Conservation (phyloP, 2,797 vertebrate species). For the Numenius phaeopus region DNA sequence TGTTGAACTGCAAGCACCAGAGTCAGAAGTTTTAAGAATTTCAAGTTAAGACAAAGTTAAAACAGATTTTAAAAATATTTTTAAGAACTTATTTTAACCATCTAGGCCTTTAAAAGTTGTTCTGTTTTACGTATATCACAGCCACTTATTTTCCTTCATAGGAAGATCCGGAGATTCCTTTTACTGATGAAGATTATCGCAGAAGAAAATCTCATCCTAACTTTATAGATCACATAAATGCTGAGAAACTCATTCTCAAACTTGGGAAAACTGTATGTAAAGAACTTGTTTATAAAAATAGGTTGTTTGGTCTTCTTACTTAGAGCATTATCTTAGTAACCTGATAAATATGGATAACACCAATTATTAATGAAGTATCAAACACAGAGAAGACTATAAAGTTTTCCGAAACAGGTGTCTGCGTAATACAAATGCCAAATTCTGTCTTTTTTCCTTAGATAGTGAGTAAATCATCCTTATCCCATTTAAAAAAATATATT, state of each 20-base stretch:
- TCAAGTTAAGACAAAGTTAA: background rate
- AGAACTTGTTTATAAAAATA: background rate
- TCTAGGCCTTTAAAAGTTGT: background rate
- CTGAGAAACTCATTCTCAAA: slow-evolving; percentile 89
- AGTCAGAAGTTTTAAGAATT: background rate
- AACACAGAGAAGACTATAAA: background rate
- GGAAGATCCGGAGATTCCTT: slow-evolving; percentile 85
- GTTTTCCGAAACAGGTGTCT: background rate
- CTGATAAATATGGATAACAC: background rate
- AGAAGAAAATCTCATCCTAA: slow-evolving; percentile 87
- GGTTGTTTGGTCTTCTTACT: background rate
- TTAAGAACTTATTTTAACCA: background rate
- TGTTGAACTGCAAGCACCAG: background rate
- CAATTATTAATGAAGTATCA: background rate
- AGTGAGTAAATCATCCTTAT: background rate
- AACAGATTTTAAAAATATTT: background rate
- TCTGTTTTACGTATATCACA: background rate
- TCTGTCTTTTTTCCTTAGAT: background rate
- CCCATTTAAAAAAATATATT: background rate
- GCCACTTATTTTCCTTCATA: slow-evolving; percentile 44
- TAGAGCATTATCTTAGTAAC: background rate
- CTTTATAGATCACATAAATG: slow-evolving; percentile 85
- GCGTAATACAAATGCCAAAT: background rate
- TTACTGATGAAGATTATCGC: slow-evolving; percentile 89
- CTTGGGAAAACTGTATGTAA: slow-evolving; percentile 89